A percentile compares a stretch with the other conserved stretches of the same genome.
Evolutionary conservation across 2,888 invertebrate genomes (phyloP).

Genomic region (Abscondita cerata): DNA sequence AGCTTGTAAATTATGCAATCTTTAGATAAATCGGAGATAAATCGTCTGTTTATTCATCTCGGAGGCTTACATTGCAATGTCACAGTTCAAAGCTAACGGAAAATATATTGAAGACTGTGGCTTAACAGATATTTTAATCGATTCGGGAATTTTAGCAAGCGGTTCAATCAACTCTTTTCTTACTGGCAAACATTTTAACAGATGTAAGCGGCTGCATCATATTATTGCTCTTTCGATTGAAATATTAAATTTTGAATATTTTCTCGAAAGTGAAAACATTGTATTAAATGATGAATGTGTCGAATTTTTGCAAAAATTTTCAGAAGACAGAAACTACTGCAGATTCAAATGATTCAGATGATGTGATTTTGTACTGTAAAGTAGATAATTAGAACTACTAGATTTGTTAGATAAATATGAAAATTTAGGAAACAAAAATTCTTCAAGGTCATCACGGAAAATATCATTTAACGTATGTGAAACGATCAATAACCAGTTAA

Average conservation of each 20-base stretch:
- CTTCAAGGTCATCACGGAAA: background rate
- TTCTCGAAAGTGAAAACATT: constrained; percentile 2
- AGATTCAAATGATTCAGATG: too few species aligned
- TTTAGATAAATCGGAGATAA: too few species aligned
- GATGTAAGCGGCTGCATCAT: constrained; percentile 25
- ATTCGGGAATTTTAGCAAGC: constrained; percentile 16
- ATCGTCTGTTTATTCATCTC: constrained; percentile 41
- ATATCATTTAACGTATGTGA: constrained; percentile 1
- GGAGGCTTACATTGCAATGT: constrained; percentile 44
- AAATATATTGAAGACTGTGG: constrained; percentile 41
- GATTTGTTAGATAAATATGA: constrained; percentile 22
- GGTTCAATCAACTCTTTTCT: constrained; percentile 21
- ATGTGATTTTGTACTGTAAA: constrained; percentile 31
- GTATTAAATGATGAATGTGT: constrained; percentile 15
- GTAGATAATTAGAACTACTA: constrained; percentile 26
- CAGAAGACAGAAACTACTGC: constrained; percentile 25
- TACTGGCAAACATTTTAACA: constrained; percentile 10
- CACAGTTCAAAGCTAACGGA: constrained; percentile 43
- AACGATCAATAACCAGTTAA: constrained; percentile 7
- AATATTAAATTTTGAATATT: constrained; percentile 19
- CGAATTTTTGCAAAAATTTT: constrained; percentile 27
- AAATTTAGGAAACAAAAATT: background rate
- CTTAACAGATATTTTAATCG: constrained; percentile 14
- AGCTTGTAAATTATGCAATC: background rate
- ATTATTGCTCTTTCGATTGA: constrained; percentile 19